These are phyloP conservation scores for Branchinecta lynchi DNA, from an alignment of 1,140 invertebrate species.

Conservation along the genomic window DNA sequence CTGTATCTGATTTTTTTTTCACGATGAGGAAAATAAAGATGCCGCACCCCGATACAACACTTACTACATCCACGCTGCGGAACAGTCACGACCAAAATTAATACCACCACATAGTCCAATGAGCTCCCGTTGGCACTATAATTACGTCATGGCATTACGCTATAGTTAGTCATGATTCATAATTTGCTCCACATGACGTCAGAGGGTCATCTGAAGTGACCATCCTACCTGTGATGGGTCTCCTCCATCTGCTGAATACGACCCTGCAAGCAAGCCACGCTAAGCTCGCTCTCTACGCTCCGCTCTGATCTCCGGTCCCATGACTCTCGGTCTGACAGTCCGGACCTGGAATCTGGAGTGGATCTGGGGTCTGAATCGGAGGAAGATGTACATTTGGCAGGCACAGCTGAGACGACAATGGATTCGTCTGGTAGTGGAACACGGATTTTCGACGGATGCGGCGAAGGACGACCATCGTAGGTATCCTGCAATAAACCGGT, in stretches of 20 bases:
- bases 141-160: no score
- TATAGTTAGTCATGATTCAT: no score
- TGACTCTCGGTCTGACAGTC: background rate
- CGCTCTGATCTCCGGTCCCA: conserved; percentile 25
- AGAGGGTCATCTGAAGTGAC: no score
- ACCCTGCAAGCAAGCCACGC: conserved; percentile 79
- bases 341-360: background rate
- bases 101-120: no score
- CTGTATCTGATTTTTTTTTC: no score
- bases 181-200: no score
- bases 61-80: no score
- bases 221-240: conserved; percentile 52
- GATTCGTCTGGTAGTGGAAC: background rate
- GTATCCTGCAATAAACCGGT: background rate
- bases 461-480: background rate
- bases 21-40: no score
- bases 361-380: background rate
- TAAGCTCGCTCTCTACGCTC: conserved; percentile 68
- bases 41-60: no score
- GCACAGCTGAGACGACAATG: background rate
- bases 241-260: conserved; percentile 80
- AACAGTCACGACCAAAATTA: no score
- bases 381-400: background rate
- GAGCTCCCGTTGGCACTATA: no score
- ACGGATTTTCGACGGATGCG: background rate